phyloP scores from a whole-genome alignment of 2,113 vertebrate species.

The Brachionichthys hirsutus region DNA sequence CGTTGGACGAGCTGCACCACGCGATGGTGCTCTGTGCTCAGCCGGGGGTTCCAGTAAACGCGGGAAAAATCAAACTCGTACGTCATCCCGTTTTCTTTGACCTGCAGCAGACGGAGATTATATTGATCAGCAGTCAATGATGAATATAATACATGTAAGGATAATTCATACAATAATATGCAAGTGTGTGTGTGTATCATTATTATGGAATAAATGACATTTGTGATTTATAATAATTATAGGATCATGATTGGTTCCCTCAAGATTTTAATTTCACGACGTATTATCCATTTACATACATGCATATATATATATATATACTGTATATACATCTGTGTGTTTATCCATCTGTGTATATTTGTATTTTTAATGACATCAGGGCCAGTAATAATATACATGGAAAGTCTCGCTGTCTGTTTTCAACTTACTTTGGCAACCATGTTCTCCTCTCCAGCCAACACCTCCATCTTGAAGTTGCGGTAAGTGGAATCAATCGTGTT shows the following conservation, averaged over 20 bases:
- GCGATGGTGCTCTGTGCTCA: constrained; percentile 89
- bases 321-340: too few species aligned
- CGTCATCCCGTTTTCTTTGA: constrained; percentile 86
- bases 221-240: too few species aligned
- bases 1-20: constrained; percentile 80
- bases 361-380: too few species aligned
- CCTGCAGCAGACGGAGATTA: constrained; percentile 70
- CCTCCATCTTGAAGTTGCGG: constrained; percentile 95
- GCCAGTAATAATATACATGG: too few species aligned
- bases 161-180: too few species aligned
- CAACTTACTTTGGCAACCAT: constrained; percentile 87
- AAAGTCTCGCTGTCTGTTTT: not conserved
- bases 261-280: too few species aligned
- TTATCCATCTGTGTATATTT: too few species aligned
- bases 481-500: constrained; percentile 89
- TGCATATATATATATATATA: too few species aligned
- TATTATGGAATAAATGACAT: not conserved
- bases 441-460: constrained; percentile 89
- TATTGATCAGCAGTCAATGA: not conserved
- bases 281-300: too few species aligned
- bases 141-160: not conserved
- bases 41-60: constrained; percentile 98
- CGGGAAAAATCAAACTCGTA: constrained; percentile 96
- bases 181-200: too few species aligned
- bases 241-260: too few species aligned